A percentile compares a stretch with the other conserved stretches of the same genome.
Conservation (phyloP, 2,797 vertebrate genomes). For the Rhabdomys pumilio region DNA sequence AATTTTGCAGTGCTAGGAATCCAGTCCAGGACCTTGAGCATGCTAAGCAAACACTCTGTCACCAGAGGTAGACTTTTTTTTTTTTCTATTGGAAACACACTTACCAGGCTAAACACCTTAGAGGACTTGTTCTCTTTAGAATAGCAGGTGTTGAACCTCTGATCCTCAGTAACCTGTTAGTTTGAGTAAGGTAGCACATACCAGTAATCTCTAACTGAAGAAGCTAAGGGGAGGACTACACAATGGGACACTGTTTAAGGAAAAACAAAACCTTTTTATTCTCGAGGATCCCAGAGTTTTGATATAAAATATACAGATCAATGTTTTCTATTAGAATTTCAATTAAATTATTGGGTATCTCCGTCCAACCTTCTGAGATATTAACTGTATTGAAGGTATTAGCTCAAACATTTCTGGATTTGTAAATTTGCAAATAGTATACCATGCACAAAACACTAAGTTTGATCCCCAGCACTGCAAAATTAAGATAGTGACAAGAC, state of each 20-base stretch:
- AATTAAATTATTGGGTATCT: neutral
- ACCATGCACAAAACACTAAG: neutral
- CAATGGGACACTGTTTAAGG: neutral
- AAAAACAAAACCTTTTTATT: neutral
- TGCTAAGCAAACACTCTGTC: neutral
- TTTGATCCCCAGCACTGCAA: neutral
- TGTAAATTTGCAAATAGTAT: neutral
- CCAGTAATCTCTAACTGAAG: neutral
- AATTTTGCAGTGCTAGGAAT: neutral
- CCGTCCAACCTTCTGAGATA: neutral
- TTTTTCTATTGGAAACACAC: neutral
- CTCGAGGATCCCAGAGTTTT: neutral
- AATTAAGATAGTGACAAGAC: neutral
- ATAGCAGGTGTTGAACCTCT: slow-evolving; percentile 22
- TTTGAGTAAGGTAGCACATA: neutral
- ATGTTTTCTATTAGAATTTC: neutral
- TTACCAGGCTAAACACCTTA: neutral
- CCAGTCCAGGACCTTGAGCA: neutral
- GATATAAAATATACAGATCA: neutral
- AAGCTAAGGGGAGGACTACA: neutral
- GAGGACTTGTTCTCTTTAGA: neutral
- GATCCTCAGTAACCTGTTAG: neutral
- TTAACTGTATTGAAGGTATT: neutral
- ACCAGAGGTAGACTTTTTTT: neutral
- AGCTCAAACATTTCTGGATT: neutral